phyloP scores from a whole-genome alignment of 2,888 invertebrate genomes.

The Drosophila pegasa region DNA sequence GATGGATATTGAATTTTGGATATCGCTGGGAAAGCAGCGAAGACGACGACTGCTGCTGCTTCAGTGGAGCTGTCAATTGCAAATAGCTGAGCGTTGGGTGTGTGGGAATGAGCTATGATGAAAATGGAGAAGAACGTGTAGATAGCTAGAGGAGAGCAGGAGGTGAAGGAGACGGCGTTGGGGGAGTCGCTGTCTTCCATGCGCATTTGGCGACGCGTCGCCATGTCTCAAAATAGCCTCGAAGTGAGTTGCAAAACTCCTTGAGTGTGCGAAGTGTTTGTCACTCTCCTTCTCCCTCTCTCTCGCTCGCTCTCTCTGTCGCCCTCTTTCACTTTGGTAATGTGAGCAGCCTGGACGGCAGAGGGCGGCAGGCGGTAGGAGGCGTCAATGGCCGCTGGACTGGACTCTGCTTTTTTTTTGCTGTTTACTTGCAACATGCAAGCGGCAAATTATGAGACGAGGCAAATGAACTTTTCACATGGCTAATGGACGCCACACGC shows the following conservation, averaged over 20 bases:
- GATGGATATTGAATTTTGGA: constrained; percentile 23
- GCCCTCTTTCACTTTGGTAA: constrained; percentile 41
- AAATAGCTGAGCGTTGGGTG: constrained; percentile 15
- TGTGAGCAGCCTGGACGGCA: constrained; percentile 54
- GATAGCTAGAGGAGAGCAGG: neutral
- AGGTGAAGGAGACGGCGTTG: neutral
- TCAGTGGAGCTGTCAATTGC: constrained; percentile 63
- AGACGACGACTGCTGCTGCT: constrained; percentile 31
- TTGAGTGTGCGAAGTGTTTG: constrained; percentile 44
- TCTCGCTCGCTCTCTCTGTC: constrained; percentile 10
- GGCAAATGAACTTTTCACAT: constrained; percentile 81
- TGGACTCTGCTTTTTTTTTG: constrained; percentile 20
- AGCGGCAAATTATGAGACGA: constrained; percentile 77
- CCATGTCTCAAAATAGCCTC: constrained; percentile 66
- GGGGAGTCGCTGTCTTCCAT: constrained; percentile 13
- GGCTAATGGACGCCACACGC: constrained; percentile 67
- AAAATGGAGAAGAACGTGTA: neutral
- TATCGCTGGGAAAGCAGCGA: constrained; percentile 53
- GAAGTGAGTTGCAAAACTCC: constrained; percentile 61
- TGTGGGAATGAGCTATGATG: constrained; percentile 16
- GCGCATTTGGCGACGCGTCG: constrained; percentile 33
- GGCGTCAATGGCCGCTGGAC: constrained; percentile 37
- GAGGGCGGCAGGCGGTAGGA: constrained; percentile 20
- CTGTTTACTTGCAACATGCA: constrained; percentile 66
- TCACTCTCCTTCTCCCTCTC: constrained; percentile 14